These are phyloP conservation scores for Ormia ochracea DNA, from an alignment of 2,888 invertebrate species.

Conservation along the genomic window DNA sequence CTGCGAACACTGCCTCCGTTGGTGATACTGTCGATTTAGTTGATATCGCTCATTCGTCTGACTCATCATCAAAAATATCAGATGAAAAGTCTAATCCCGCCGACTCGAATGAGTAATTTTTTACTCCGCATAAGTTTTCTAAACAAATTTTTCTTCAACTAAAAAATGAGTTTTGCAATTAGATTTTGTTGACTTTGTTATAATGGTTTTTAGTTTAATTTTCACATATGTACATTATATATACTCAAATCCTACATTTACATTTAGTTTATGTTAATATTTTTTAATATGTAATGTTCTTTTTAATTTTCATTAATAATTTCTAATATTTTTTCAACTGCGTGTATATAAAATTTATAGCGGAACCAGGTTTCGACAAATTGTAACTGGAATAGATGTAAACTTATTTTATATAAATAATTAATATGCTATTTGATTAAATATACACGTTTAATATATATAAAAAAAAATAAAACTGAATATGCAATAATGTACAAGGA, in stretches of 20 bases:
- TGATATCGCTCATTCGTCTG: constrained; percentile 71
- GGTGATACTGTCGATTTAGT: constrained; percentile 71
- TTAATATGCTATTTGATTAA: too few species aligned
- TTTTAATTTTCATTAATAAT: not conserved
- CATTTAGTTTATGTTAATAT: constrained; percentile 15
- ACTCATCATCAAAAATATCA: constrained; percentile 71
- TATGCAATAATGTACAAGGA: too few species aligned
- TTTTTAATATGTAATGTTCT: not conserved
- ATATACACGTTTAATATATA: too few species aligned
- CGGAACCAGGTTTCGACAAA: constrained; percentile 54
- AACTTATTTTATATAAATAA: constrained; percentile 11
- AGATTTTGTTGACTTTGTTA: constrained; percentile 56
- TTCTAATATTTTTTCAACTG: not conserved
- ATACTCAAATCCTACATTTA: not conserved
- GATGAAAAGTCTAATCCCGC: constrained; percentile 70
- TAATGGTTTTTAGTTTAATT: constrained; percentile 53
- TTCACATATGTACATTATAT: constrained; percentile 4
- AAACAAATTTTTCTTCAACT: not conserved
- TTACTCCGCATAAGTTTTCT: not conserved
- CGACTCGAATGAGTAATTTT: constrained; percentile 66
- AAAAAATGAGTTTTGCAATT: constrained; percentile 38
- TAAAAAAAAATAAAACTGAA: not conserved
- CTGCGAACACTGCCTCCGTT: constrained; percentile 72
- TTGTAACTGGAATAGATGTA: not conserved
- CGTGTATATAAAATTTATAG: constrained; percentile 40